Evolutionary conservation across 2,888 invertebrate genomes (phyloP), one percentile per base, ranked within the genome.

Genomic region (Aquatica leii): DNA sequence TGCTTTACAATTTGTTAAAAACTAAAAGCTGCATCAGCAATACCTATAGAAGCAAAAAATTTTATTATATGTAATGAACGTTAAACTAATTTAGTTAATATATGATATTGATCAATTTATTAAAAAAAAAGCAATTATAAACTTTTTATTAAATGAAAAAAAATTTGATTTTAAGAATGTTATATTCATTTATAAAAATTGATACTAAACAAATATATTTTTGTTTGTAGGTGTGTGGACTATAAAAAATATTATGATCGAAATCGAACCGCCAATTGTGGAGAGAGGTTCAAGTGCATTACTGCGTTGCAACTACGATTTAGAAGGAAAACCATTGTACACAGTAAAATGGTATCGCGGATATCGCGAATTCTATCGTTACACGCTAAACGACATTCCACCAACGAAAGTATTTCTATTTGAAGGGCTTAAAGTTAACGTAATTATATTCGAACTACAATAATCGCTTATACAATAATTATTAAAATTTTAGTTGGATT

Each of bases 301-400:
- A 4, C 82, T 94, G 50, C 84, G 86, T 56, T 94, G 94, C 81
- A 84, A 88, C 69, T 90, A 93, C 75, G 90, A 94, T 77, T 86
- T 93, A 82, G 89, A 92, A 75, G 88, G 87, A 0, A 89, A 88
- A 5, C 89, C 88, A 0, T 84, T 94, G 50, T 94, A 94, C 82
- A 88, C 92, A 1, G 91, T 94, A 67, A 94, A 94, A 84, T 94
- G 93, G 91, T 94, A 94, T 82, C 86, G 93, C 58, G 94, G 94
- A 3, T 87, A 84, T 76, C 86, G 89, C 76, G 94, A 95, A 84
- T 94, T 94, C 83, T 94, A 92, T 83, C 86, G 94, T 69, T 94
- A 87, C 77, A 89, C 91, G 9, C 94, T 94, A 0, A 87, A 86
- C 73, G 92, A 93, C 72, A 81, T 81, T n/a, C 91, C 91, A 4